Evolutionary conservation across 2,113 vertebrate genomes (phyloP).

Genomic region (Pomatostomus ruficeps): DNA sequence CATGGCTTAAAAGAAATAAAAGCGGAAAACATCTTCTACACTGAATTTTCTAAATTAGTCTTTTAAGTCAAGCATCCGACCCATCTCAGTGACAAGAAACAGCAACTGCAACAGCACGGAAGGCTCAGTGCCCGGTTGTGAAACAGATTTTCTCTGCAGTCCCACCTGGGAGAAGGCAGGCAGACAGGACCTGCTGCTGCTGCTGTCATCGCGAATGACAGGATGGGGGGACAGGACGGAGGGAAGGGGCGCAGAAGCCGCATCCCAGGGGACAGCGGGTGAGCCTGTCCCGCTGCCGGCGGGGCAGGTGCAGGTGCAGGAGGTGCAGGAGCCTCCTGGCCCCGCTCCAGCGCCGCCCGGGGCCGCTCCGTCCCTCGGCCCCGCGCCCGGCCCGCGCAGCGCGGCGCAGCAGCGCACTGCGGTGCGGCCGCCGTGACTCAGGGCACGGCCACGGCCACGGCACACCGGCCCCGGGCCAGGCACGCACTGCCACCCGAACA

Average conservation of each 20-base stretch:
- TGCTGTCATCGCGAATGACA: accelerated
- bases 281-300: accelerated
- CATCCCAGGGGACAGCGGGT: accelerated
- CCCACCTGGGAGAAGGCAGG: not conserved
- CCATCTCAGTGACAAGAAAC: accelerated
- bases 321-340: not conserved
- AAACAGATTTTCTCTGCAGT: not conserved
- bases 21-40: not conserved
- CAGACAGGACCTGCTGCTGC: not conserved
- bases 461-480: not conserved
- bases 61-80: not conserved
- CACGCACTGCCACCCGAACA: accelerated
- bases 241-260: accelerated
- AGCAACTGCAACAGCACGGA: not conserved
- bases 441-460: not conserved
- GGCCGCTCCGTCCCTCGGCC: not conserved
- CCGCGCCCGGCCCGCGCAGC: not conserved
- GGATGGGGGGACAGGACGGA: accelerated
- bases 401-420: not conserved
- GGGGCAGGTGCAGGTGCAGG: not conserved
- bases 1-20: not conserved
- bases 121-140: accelerated
- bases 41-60: not conserved
- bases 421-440: not conserved
- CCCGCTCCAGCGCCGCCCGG: not conserved